Evolutionary conservation across 2,797 vertebrate genomes (phyloP).

Genomic region (Trematomus bernacchii): DNA sequence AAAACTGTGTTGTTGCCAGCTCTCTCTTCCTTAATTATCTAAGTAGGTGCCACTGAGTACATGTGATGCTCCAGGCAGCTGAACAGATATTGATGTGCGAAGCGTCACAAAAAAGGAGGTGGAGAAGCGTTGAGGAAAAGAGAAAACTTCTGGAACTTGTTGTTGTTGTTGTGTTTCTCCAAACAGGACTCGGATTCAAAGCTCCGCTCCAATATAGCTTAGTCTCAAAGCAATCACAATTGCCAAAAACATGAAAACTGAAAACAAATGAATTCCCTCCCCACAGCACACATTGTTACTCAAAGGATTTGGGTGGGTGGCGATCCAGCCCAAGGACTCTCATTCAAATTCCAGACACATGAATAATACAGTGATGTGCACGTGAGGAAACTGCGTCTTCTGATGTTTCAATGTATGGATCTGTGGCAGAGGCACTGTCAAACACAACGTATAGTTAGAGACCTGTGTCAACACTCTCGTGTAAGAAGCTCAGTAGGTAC

Average conservation of each 20-base stretch:
- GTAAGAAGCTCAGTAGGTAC: conserved; percentile 3
- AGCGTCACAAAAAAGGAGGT: conserved; percentile 35
- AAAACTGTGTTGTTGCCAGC: conserved; percentile 20
- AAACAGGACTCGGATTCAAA: conserved; percentile 59
- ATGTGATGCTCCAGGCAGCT: conserved; percentile 40
- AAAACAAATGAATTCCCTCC: conserved; percentile 72
- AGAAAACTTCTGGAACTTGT: conserved; percentile 54
- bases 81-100: conserved; percentile 45
- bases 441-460: conserved; percentile 12
- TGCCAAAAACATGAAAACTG: conserved; percentile 70
- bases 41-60: conserved; percentile 20
- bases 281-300: conserved; percentile 54
- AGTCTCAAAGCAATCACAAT: conserved; percentile 66
- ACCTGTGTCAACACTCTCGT: not conserved
- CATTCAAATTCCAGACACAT: conserved; percentile 67
- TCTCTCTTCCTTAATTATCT: conserved; percentile 46
- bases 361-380: conserved; percentile 56
- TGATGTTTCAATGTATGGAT: conserved; percentile 43
- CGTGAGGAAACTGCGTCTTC: conserved; percentile 30
- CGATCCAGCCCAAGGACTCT: conserved; percentile 64
- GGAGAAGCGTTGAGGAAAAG: conserved; percentile 26
- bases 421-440: conserved; percentile 5
- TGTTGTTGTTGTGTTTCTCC: conserved; percentile 49
- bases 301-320: conserved; percentile 63
- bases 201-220: conserved; percentile 49